A percentile compares a stretch with the other conserved stretches of the same genome.
Evolutionary conservation across 2,113 vertebrate species (phyloP).

Genomic region (Percopsis transmontana): DNA sequence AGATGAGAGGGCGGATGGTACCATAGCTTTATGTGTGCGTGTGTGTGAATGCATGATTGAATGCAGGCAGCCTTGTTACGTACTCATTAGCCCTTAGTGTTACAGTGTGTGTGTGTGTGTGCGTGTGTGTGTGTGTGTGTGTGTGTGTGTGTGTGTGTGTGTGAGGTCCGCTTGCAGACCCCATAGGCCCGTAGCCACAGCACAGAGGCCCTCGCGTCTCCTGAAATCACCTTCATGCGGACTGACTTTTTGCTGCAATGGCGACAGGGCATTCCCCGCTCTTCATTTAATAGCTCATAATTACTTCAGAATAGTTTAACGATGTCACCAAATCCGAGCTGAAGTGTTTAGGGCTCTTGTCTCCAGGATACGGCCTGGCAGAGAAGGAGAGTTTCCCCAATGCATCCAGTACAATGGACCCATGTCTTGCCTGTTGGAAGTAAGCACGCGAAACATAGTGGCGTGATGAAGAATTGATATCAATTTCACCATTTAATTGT

Average conservation of each 20-base stretch:
- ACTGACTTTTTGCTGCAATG: slow-evolving; percentile 64
- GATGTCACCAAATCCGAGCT: slow-evolving; percentile 56
- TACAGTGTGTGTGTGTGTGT: slow-evolving; percentile 5
- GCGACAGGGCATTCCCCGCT: slow-evolving; percentile 62
- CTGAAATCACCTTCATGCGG: slow-evolving; percentile 70
- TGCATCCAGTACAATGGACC: slow-evolving; percentile 14
- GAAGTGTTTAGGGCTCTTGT: slow-evolving; percentile 65
- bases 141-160: slow-evolving; percentile 21
- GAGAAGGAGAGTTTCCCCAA: slow-evolving; percentile 31
- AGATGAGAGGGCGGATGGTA: slow-evolving; percentile 3
- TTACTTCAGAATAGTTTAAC: slow-evolving; percentile 69
- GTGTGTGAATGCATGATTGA: slow-evolving; percentile 38
- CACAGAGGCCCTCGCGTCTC: slow-evolving; percentile 49
- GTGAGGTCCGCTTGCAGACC: slow-evolving; percentile 47
- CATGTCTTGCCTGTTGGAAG: slow-evolving; percentile 44
- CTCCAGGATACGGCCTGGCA: slow-evolving; percentile 48
- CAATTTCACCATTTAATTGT: slow-evolving; percentile 34
- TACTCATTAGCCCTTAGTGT: slow-evolving; percentile 55
- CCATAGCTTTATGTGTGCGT: slow-evolving; percentile 9
- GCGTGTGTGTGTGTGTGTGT: slow-evolving; percentile 7
- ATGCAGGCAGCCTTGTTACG: slow-evolving; percentile 52
- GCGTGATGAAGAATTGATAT: slow-evolving; percentile 38
- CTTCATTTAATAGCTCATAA: slow-evolving; percentile 67
- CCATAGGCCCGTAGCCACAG: slow-evolving; percentile 40
- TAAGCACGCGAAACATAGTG: slow-evolving; percentile 23